Evolutionary conservation across 1,140 invertebrate species (phyloP).

Genomic region (Pectinophora gossypiella): DNA sequence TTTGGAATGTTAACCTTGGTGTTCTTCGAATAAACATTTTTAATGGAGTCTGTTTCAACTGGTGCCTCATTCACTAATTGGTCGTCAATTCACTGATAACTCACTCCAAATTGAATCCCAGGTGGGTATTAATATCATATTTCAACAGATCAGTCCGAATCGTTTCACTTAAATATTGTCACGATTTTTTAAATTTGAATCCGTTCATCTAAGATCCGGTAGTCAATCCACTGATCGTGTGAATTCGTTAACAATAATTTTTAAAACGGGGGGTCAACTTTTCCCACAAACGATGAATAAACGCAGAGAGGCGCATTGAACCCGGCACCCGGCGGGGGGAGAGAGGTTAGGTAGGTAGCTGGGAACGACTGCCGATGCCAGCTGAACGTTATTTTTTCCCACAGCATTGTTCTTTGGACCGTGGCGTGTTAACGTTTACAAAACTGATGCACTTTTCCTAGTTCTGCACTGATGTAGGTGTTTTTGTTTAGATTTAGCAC

Average conservation of each 20-base stretch:
- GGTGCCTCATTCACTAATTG: conserved; percentile 17
- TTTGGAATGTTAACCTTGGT: conserved; percentile 54
- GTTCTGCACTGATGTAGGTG: conserved; percentile 32
- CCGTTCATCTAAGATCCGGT: conserved; percentile 48
- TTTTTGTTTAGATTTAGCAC: conserved; percentile 19
- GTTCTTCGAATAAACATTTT: conserved; percentile 36
- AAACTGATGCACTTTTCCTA: conserved; percentile 39
- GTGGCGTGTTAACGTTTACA: conserved; percentile 50
- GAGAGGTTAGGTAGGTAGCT: conserved; percentile 66
- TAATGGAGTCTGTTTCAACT: conserved; percentile 16
- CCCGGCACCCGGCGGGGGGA: conserved; percentile 67
- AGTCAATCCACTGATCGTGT: conserved; percentile 57
- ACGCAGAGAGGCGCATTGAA: conserved; percentile 72
- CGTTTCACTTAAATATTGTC: not conserved
- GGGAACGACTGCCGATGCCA: conserved; percentile 72
- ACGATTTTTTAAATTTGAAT: conserved; percentile 3
- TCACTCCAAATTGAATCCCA: not conserved
- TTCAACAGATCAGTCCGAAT: not conserved
- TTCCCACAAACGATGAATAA: conserved; percentile 75
- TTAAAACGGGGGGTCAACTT: conserved; percentile 71
- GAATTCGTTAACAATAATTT: conserved; percentile 73
- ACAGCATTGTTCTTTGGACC: conserved; percentile 74
- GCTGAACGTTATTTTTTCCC: conserved; percentile 76
- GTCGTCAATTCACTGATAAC: not conserved
- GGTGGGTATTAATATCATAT: not conserved